Conservation (phyloP, 1,140 invertebrate species). For the Drosophila busckii region DNA sequence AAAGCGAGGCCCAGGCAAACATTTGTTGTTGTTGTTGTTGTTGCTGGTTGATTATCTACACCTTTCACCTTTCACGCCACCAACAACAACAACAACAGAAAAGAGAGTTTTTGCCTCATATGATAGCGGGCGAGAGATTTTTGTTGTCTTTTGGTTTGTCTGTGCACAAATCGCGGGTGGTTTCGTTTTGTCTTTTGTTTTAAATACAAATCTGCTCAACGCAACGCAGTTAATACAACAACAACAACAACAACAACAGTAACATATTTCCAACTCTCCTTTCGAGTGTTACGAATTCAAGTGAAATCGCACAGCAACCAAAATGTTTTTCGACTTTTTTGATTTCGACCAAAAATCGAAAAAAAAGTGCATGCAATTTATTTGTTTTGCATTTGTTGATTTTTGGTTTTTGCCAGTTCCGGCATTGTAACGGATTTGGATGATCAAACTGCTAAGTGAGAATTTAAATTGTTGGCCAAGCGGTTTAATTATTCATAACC, state of each 20-base stretch:
- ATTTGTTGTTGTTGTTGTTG: slow-evolving; percentile 15
- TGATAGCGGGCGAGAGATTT: slow-evolving; percentile 66
- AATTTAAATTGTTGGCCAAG: slow-evolving; percentile 65
- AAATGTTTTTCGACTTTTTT: too few relatives aligned
- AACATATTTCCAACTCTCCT: slow-evolving; percentile 47
- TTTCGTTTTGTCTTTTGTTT: slow-evolving; percentile 64
- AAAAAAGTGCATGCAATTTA: slow-evolving; percentile 70
- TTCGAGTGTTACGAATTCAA: slow-evolving; percentile 71
- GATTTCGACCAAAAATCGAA: too few relatives aligned
- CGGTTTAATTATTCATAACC: too few relatives aligned
- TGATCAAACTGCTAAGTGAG: slow-evolving; percentile 35
- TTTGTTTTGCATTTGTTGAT: slow-evolving; percentile 19
- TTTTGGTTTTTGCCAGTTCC: slow-evolving; percentile 38
- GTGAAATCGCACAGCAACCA: slow-evolving; percentile 61
- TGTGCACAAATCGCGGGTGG: slow-evolving; percentile 61
- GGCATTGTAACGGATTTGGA: slow-evolving; percentile 57
- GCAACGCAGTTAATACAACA: slow-evolving; percentile 50
- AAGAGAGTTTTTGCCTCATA: slow-evolving; percentile 62
- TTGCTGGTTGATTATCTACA: slow-evolving; percentile 67
- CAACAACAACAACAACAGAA: slow-evolving; percentile 29
- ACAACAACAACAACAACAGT: too few relatives aligned
- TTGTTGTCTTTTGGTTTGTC: slow-evolving; percentile 1
- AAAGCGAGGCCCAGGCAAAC: slow-evolving; percentile 48
- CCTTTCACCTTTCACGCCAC: slow-evolving; percentile 21
- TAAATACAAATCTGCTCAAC: slow-evolving; percentile 52